Evolutionary conservation across 2,888 invertebrate genomes (phyloP), one percentile per base, ranked within the genome.

Genomic region (Xanthorhoe spadicearia): DNA sequence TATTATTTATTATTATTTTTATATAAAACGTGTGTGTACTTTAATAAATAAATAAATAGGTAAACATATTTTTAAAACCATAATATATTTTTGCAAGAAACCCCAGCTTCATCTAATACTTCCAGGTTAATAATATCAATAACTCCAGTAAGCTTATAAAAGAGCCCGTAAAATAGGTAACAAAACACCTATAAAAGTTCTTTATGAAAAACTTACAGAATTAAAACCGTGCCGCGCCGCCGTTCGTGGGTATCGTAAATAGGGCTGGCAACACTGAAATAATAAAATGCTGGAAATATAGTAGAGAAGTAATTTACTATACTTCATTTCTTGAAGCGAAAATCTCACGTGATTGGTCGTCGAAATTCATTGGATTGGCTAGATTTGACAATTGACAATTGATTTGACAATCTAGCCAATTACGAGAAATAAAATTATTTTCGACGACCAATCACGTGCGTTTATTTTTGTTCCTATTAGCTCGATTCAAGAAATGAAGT

Each of bases 201-300:
- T 69, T 69, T 73, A 65, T 68, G 68, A 69, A 71, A 73, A 73
- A 71, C 71, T 71, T 71, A 61, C 69, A 71, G 66, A 68, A 71
- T 71, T 71, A 73, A 73, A 73, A 67, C 68, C 64, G 66, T 65
- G 61, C 68, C 66, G 68, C 38, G 61, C 53, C 61, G 58, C 66
- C 67, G 61, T 66, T 71, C 63, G 32, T 58, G 62, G 64, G 61
- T 63, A 70, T 62, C 68, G 69, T 74, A 73, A 74, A 76, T 71
- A 76, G 52, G 56, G 56, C 49, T 52, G 49, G 3, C 50, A 18
- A 50, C 5, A 43, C 54, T 54, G 56, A 8, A 23, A 28, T 23
- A 58, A 53, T 43, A 15, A 10, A 18, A 18, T 17, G 32, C 35
- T 32, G 17, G n/a, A 32, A 3, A 32, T 10, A 51, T 51, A 13